These are phyloP conservation scores for Lordiphosa stackelbergi DNA, from an alignment of 1,140 invertebrate genomes.

Conservation along the genomic window DNA sequence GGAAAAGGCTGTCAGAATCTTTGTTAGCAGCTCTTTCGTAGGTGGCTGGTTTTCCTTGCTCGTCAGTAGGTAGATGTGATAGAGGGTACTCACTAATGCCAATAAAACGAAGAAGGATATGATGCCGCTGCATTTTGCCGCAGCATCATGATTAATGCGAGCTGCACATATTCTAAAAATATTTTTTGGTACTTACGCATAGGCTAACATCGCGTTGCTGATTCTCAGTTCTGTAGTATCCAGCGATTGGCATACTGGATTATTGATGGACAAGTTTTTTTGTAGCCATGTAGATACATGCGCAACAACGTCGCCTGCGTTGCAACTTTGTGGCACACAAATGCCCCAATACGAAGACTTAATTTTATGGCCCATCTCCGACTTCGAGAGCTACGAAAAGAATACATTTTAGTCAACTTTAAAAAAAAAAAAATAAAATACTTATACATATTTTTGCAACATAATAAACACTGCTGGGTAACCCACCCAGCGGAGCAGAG, in stretches of 20 bases:
- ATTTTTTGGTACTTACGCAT: slow-evolving; percentile 78
- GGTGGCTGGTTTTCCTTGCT: slow-evolving; percentile 3
- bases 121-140: slow-evolving; percentile 7
- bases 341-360: slow-evolving; percentile 78
- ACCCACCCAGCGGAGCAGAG: no score
- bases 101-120: slow-evolving; percentile 58
- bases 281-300: slow-evolving; percentile 79
- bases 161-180: background rate
- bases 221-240: slow-evolving; percentile 12
- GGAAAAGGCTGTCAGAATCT: slow-evolving; percentile 39
- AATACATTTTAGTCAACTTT: no score
- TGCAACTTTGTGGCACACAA: slow-evolving; percentile 81
- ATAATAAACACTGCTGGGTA: no score
- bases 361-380: background rate
- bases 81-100: slow-evolving; percentile 33
- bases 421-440: no score
- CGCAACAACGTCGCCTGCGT: slow-evolving; percentile 77
- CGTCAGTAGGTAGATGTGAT: slow-evolving; percentile 25
- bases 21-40: slow-evolving; percentile 11
- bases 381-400: background rate
- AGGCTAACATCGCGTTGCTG: slow-evolving; percentile 76
- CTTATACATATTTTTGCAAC: no score
- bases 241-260: slow-evolving; percentile 4
- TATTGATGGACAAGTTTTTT: slow-evolving; percentile 37
- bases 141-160: background rate